A percentile compares a stretch with the other conserved stretches of the same genome.
These are phyloP conservation scores for Epiperipatus broadwayi DNA, from an alignment of 2,888 invertebrate genomes.

Conservation along the genomic window DNA sequence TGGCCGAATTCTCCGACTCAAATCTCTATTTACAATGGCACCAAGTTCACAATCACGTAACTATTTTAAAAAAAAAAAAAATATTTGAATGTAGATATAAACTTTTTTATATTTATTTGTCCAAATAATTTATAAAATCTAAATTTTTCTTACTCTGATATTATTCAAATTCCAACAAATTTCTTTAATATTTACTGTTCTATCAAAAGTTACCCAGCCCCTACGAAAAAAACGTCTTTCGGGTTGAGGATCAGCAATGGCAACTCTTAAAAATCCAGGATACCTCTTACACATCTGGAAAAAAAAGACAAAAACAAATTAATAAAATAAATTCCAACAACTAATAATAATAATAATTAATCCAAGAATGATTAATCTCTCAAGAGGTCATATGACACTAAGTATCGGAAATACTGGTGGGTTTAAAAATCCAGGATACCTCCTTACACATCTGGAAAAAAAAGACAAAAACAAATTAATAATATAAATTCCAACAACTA, in stretches of 20 bases:
- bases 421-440: too few species aligned
- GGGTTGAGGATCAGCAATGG: constrained; percentile 87
- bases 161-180: constrained; percentile 98
- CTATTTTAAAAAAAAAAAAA: constrained; percentile 29
- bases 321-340: not conserved
- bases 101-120: not conserved
- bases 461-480: too few species aligned
- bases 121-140: not conserved
- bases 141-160: constrained; percentile 43
- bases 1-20: constrained; percentile 76
- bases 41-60: constrained; percentile 74
- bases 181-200: constrained; percentile 94
- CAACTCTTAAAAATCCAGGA: constrained; percentile 80
- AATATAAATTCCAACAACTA: too few species aligned
- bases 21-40: constrained; percentile 87
- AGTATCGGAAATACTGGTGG: too few species aligned
- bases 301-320: constrained; percentile 10
- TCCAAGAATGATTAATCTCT: too few species aligned
- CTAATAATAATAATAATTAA: too few species aligned
- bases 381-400: too few species aligned
- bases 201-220: constrained; percentile 93
- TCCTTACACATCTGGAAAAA: too few species aligned
- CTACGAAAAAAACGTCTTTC: constrained; percentile 89
- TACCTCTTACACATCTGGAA: constrained; percentile 64
- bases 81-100: not conserved